Conservation (phyloP, 2,888 invertebrate genomes). For the Vannuccia rotundouncinata region DNA sequence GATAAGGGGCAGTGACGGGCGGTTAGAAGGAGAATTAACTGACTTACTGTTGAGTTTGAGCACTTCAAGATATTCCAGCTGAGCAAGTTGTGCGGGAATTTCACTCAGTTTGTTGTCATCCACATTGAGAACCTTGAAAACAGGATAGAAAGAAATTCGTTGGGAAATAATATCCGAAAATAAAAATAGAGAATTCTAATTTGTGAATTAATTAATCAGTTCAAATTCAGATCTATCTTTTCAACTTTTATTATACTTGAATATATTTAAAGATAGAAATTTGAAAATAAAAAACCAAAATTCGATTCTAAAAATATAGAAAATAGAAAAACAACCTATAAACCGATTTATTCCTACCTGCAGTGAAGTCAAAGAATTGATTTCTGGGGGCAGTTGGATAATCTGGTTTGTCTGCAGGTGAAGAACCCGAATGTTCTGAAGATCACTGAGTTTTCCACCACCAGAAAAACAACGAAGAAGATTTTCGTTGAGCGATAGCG, state of each 20-base stretch:
- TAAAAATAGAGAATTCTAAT: too few relatives aligned
- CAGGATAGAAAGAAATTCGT: conserved; percentile 28
- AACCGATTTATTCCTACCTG: conserved; percentile 46
- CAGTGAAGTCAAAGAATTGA: conserved; percentile 64
- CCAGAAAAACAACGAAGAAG: conserved; percentile 65
- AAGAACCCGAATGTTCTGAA: conserved; percentile 64
- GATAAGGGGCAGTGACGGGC: not conserved
- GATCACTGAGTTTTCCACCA: conserved; percentile 68
- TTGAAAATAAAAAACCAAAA: not conserved
- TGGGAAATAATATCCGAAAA: not conserved
- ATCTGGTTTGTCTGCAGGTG: conserved; percentile 69
- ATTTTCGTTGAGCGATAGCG: conserved; percentile 63
- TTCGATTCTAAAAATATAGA: conserved; percentile 14
- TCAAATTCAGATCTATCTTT: not conserved
- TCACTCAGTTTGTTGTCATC: conserved; percentile 66
- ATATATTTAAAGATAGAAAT: not conserved
- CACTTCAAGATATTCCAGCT: conserved; percentile 62
- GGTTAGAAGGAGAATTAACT: too few relatives aligned
- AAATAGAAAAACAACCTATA: too few relatives aligned
- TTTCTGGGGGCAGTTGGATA: conserved; percentile 65
- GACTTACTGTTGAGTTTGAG: conserved; percentile 61
- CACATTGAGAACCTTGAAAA: conserved; percentile 63
- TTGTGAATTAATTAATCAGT: too few relatives aligned
- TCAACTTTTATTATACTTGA: not conserved
- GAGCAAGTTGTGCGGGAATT: conserved; percentile 64